phyloP scores from a whole-genome alignment of 35 echinoderm and acorn worm genomes.

The Strongylocentrotus purpuratus region DNA sequence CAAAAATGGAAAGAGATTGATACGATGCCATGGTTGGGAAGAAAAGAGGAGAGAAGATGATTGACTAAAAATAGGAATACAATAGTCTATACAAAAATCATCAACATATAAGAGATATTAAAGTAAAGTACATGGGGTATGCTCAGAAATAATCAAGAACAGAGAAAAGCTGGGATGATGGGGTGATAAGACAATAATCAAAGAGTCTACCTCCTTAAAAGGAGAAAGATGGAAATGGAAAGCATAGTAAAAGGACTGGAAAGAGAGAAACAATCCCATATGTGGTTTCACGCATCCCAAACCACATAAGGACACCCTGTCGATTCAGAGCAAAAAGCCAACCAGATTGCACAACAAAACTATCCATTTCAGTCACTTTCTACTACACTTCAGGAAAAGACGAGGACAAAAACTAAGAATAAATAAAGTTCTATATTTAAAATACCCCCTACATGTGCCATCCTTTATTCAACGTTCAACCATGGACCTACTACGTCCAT shows the following conservation, averaged over 20 bases:
- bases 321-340: not conserved
- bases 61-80: not conserved
- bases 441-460: not conserved
- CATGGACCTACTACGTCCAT: too few species aligned
- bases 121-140: too few species aligned
- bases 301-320: not conserved
- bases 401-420: not conserved
- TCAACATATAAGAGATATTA: too few species aligned
- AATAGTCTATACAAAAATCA: too few species aligned
- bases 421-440: not conserved
- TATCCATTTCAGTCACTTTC: not conserved
- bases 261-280: not conserved
- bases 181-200: too few species aligned
- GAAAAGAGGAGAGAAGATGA: not conserved
- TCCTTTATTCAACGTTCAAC: too few species aligned
- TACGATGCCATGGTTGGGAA: not conserved
- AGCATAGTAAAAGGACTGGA: not conserved
- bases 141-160: too few species aligned
- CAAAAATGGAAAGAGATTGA: too few species aligned
- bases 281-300: not conserved
- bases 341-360: slow-evolving; percentile 9
- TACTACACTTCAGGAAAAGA: not conserved
- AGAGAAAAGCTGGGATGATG: too few species aligned
- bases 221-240: not conserved
- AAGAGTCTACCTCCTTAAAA: not conserved